Percentiles rank a stretch among this genome's conserved stretches.
phyloP scores from a whole-genome alignment of 2,888 invertebrate genomes.

The Homarus gammarus region DNA sequence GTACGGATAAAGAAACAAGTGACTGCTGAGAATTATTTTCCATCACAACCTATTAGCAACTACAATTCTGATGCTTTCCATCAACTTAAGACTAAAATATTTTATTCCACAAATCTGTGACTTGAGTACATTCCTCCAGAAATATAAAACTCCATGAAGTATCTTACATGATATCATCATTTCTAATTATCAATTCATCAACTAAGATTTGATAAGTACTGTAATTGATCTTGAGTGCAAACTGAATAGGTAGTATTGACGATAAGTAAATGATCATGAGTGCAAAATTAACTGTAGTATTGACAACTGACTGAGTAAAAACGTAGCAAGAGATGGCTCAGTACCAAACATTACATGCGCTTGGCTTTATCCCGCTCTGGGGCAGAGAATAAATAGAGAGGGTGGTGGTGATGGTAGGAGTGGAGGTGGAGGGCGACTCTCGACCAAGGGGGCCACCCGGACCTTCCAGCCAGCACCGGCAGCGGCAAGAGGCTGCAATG shows the following conservation, averaged over 20 bases:
- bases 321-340: slow-evolving; percentile 73
- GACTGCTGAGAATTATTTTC: slow-evolving; percentile 37
- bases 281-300: slow-evolving; percentile 65
- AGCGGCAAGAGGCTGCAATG: slow-evolving; percentile 72
- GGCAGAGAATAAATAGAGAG: slow-evolving; percentile 74
- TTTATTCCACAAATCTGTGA: slow-evolving; percentile 52
- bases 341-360: slow-evolving; percentile 73
- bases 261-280: slow-evolving; percentile 55
- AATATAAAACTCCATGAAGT: slow-evolving; percentile 43
- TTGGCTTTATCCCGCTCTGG: slow-evolving; percentile 72
- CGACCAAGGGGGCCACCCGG: slow-evolving; percentile 65
- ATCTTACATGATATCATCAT: slow-evolving; percentile 53
- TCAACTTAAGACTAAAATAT: slow-evolving; percentile 58
- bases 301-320: slow-evolving; percentile 63
- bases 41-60: slow-evolving; percentile 52
- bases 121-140: slow-evolving; percentile 57
- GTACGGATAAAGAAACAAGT: slow-evolving; percentile 52
- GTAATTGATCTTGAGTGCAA: slow-evolving; percentile 34
- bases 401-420: slow-evolving; percentile 71
- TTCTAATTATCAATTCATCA: slow-evolving; percentile 37
- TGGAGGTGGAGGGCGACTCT: slow-evolving; percentile 67
- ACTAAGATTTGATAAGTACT: slow-evolving; percentile 1
- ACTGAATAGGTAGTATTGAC: slow-evolving; percentile 49
- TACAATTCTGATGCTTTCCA: slow-evolving; percentile 56
- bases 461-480: slow-evolving; percentile 69